Conservation (phyloP, 1,140 invertebrate genomes). For the Andrena cerasifolii region DNA sequence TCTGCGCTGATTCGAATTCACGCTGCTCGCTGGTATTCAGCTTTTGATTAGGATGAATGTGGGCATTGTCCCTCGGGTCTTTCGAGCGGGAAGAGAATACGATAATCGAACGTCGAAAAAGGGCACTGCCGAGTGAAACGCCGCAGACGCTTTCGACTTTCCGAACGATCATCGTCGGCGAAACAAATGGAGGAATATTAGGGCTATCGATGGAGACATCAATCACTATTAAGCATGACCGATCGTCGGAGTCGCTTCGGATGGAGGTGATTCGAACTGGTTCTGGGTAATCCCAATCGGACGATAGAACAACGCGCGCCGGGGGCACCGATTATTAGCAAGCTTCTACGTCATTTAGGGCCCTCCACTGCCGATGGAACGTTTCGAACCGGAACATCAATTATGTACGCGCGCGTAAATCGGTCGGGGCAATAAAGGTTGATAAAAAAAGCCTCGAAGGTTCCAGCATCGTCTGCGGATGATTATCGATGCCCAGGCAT, state of each 20-base stretch:
- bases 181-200: neutral
- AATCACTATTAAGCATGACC: neutral
- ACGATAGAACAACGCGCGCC: neutral
- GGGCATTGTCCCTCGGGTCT: slow-evolving; percentile 5
- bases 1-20: slow-evolving; percentile 27
- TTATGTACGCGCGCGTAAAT: neutral
- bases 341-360: no score
- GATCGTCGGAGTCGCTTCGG: neutral
- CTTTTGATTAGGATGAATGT: slow-evolving; percentile 45
- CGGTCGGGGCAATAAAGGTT: neutral
- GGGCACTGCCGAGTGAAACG: neutral
- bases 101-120: neutral
- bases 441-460: neutral
- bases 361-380: no score
- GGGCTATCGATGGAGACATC: neutral
- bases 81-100: neutral
- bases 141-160: neutral
- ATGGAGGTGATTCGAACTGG: neutral
- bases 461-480: neutral
- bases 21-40: neutral
- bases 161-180: no score
- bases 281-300: neutral
- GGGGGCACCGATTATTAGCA: neutral
- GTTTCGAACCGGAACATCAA: slow-evolving; percentile 6
- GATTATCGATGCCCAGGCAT: neutral